Percentiles rank a stretch among this genome's conserved stretches.
Evolutionary conservation across 2,888 invertebrate species (phyloP).

Genomic region (Caenorhabditis macrosperma): DNA sequence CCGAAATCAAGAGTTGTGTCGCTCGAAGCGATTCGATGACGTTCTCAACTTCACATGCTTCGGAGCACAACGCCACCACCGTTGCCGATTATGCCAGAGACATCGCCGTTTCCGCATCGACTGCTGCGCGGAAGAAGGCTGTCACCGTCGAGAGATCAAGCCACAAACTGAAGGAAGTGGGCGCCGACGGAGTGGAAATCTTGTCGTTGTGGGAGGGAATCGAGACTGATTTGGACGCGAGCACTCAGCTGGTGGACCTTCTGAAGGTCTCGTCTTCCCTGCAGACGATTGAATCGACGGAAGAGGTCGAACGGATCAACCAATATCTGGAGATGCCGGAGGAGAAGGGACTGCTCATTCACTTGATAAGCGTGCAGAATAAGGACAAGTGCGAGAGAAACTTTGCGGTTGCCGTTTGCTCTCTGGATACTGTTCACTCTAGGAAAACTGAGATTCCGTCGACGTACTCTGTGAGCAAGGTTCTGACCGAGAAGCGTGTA

Average conservation of each 20-base stretch:
- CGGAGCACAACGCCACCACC: conserved; percentile 50
- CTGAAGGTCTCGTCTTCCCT: conserved; percentile 60
- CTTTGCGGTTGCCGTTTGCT: conserved; percentile 27
- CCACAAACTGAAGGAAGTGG: conserved; percentile 60
- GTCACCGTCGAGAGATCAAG: conserved; percentile 40
- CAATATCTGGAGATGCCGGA: conserved; percentile 60
- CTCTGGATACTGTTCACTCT: conserved; percentile 42
- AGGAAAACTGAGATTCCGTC: conserved; percentile 37
- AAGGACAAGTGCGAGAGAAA: conserved; percentile 39
- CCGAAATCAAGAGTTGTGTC: conserved; percentile 39
- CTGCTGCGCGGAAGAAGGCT: conserved; percentile 46
- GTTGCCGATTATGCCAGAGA: conserved; percentile 48
- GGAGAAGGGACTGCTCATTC: conserved; percentile 37
- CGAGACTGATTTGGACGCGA: conserved; percentile 74
- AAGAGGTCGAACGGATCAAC: conserved; percentile 66
- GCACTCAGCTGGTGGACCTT: conserved; percentile 55
- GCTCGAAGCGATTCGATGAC: conserved; percentile 53
- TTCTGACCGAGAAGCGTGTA: conserved; percentile 50
- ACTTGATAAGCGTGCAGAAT: conserved; percentile 38
- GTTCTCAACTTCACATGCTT: conserved; percentile 44
- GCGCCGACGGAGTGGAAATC: conserved; percentile 69
- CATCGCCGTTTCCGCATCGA: conserved; percentile 39
- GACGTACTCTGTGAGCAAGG: conserved; percentile 44
- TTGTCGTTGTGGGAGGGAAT: conserved; percentile 74
- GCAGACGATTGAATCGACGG: conserved; percentile 66